Evolutionary conservation across 2,113 vertebrate species (phyloP).

Genomic region (Actenoides hombroni): DNA sequence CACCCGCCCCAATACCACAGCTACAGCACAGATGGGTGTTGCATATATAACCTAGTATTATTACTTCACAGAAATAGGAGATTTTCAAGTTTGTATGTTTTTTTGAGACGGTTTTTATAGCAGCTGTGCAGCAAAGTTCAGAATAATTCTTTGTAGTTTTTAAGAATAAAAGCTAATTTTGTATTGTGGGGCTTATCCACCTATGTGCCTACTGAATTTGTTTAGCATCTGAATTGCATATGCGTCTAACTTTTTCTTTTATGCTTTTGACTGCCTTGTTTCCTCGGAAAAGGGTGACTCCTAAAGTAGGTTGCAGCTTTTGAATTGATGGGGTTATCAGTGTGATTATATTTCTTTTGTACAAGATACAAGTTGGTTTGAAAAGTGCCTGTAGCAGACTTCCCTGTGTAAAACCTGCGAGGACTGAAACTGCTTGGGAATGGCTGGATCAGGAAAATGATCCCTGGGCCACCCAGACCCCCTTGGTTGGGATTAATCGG

Average conservation of each 20-base stretch:
- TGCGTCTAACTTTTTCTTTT: not conserved
- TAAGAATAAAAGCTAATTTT: not conserved
- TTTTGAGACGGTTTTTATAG: not conserved
- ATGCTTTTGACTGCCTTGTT: not conserved
- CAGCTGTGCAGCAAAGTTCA: not conserved
- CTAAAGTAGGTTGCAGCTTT: not conserved
- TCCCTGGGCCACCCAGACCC: not conserved
- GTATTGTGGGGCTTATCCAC: not conserved
- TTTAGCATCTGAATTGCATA: not conserved
- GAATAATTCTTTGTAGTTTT: not conserved
- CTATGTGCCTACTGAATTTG: not conserved
- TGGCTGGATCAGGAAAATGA: not conserved
- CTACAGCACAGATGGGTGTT: not conserved
- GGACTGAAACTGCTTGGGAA: not conserved
- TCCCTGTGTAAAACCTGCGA: not conserved
- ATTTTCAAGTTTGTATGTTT: not conserved
- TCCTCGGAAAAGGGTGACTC: not conserved
- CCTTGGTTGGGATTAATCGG: not conserved
- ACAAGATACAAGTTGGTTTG: not conserved
- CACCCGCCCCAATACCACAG: rapidly evolving
- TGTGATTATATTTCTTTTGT: not conserved
- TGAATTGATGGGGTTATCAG: not conserved
- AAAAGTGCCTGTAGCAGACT: not conserved
- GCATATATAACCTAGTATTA: not conserved
- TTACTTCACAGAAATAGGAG: not conserved